A percentile compares a stretch with the other conserved stretches of the same genome.
phyloP scores from a whole-genome alignment of 2,888 invertebrate genomes.

The Laothoe populi region DNA sequence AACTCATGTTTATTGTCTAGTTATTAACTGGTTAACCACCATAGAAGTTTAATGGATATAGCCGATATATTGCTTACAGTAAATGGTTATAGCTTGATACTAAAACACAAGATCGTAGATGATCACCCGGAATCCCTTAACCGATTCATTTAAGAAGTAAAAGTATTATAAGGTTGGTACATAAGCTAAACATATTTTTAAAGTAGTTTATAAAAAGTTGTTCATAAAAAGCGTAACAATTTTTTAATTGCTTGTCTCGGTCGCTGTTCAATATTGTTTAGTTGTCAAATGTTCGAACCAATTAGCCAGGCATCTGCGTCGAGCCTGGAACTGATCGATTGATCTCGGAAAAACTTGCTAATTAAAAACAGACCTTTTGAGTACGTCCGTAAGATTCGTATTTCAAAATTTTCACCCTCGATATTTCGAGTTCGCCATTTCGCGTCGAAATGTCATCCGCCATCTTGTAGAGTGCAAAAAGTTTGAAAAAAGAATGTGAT shows the following conservation, averaged over 20 bases:
- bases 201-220: not conserved
- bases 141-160: too few species aligned
- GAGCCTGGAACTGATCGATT: conserved; percentile 56
- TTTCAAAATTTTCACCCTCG: not conserved
- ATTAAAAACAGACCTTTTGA: conserved; percentile 39
- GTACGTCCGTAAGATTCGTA: conserved; percentile 37
- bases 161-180: too few species aligned
- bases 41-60: too few species aligned
- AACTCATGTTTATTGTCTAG: too few species aligned
- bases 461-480: conserved; percentile 44
- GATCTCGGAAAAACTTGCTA: conserved; percentile 46
- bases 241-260: conserved; percentile 12
- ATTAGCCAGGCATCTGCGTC: conserved; percentile 60
- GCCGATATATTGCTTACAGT: too few species aligned
- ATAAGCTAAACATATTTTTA: not conserved
- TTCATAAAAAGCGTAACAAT: not conserved
- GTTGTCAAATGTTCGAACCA: conserved; percentile 56
- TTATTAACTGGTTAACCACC: too few species aligned
- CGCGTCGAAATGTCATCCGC: conserved; percentile 43
- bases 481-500: conserved; percentile 48
- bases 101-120: too few species aligned
- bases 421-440: conserved; percentile 48
- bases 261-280: conserved; percentile 33
- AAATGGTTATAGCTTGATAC: too few species aligned
- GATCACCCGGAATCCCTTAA: too few species aligned